These are phyloP conservation scores for Sarcophaga bullata DNA, from an alignment of 1,140 invertebrate species.

Conservation along the genomic window DNA sequence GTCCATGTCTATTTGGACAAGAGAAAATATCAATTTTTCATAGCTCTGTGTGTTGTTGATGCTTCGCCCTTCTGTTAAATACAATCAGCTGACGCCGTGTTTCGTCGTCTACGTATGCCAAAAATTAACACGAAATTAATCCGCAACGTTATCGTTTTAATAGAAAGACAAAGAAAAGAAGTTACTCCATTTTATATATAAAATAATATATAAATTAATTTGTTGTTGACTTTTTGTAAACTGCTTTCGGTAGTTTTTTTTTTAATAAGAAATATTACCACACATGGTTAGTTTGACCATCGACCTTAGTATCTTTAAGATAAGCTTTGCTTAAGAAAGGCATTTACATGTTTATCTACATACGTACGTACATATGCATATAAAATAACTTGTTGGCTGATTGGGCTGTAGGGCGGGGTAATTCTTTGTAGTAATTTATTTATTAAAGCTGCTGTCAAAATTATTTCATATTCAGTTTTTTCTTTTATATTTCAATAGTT, in stretches of 20 bases:
- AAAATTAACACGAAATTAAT: slow-evolving; percentile 15
- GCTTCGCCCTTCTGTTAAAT: neutral
- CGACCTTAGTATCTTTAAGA: slow-evolving; percentile 2
- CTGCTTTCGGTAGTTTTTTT: neutral
- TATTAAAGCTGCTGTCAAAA: neutral
- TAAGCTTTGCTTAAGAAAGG: neutral
- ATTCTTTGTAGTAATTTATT: neutral
- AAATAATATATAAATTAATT: too few species aligned
- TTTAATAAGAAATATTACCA: neutral
- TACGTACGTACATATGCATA: too few species aligned
- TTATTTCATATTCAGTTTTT: neutral
- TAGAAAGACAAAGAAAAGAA: neutral
- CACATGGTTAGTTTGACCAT: slow-evolving; percentile 3
- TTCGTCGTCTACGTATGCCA: neutral
- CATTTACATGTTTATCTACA: too few species aligned
- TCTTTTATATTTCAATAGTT: neutral
- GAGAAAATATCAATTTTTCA: neutral
- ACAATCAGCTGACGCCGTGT: slow-evolving; percentile 9
- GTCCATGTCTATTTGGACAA: neutral
- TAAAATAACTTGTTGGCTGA: too few species aligned
- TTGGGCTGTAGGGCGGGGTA: neutral
- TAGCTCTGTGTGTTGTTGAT: neutral
- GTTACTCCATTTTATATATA: neutral
- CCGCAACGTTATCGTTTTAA: neutral
- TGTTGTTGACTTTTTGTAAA: too few species aligned